A percentile compares a stretch with the other conserved stretches of the same genome.
These are phyloP conservation scores for Anabas testudineus DNA, from an alignment of 2,797 vertebrate species.

Conservation along the genomic window DNA sequence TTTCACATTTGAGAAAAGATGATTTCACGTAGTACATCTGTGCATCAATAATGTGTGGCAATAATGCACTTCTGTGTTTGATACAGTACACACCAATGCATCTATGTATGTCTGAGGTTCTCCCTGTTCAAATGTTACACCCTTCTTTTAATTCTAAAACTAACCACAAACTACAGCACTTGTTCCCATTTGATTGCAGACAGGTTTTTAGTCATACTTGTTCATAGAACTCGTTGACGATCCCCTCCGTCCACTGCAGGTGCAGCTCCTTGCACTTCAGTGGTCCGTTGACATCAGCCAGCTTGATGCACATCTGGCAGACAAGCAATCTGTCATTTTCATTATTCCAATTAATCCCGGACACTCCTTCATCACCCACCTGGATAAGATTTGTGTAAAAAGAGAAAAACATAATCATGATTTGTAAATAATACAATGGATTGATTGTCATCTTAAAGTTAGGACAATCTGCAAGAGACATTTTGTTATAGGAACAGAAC, in stretches of 20 bases:
- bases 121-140: not conserved
- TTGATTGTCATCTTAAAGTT: not conserved
- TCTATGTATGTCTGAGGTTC: not conserved
- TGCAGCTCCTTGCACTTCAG: conserved; percentile 96
- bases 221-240: conserved; percentile 97
- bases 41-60: too few relatives aligned
- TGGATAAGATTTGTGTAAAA: conserved; percentile 58
- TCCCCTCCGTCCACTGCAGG: conserved; percentile 97
- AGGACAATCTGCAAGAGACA: not conserved
- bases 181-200: not conserved
- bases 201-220: conserved; percentile 62
- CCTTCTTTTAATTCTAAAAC: not conserved
- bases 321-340: conserved; percentile 96
- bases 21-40: too few relatives aligned
- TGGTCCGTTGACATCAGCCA: conserved; percentile 97
- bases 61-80: too few relatives aligned
- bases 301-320: conserved; percentile 98
- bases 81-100: too few relatives aligned
- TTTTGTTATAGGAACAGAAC: not conserved
- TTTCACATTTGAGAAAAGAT: too few relatives aligned
- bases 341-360: conserved; percentile 95
- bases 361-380: conserved; percentile 93
- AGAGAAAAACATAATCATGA: not conserved
- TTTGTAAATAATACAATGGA: not conserved
- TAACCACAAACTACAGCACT: not conserved